Base-by-base conservation (phyloP, 35 echinoderm and acorn worm species). In the Chiridota heheva region DNA sequence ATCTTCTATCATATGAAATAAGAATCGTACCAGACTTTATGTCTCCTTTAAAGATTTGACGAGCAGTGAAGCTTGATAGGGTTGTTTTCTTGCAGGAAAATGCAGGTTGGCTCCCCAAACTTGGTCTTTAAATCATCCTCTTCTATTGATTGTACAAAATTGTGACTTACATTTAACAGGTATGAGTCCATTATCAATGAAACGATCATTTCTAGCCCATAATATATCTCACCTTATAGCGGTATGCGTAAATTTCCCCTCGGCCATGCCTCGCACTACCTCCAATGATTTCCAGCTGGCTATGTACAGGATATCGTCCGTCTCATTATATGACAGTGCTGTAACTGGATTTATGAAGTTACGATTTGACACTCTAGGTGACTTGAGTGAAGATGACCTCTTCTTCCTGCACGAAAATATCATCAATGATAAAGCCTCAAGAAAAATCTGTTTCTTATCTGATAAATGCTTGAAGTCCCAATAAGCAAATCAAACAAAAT, bases 271-370 rank as follows among this genome's bases (percentile, higher is more conserved):
- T n/a, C 64, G 36, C 0, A 72, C 22, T 4, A 66, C 40, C 18
- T 81, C 53, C 27, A 82, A 51, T 6, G 63, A 28, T 18, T 60
- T 43, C 81, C 81, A 84, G 26, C 64, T 65, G 20, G 70, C 61
- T 18, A 77, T 39, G 49, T 90, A 84, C 1, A 90, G 81, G 2
- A 56, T 84, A 67, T 90, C 88, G 0, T 64, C 58, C 0, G 29
- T 30, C 7, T 27, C 41, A 48, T 58, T 61, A 42, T 90, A 90
- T 5, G 64, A 65, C 60, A 90, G 40, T 56, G 36, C 58, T 26
- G 72, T 84, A 4, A 90, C 70, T 24, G 88, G 88, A 26, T 46
- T 85, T 2, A 42, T 5, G 10, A 29, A 59, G 6, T 53, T 24
- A 10, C 15, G 7, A 15, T 24, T 40, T 13, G 60, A 3, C 26